Percentiles rank a stretch among this genome's conserved stretches.
Conservation (phyloP, 2,888 invertebrate genomes). For the Tipula vernalis region DNA sequence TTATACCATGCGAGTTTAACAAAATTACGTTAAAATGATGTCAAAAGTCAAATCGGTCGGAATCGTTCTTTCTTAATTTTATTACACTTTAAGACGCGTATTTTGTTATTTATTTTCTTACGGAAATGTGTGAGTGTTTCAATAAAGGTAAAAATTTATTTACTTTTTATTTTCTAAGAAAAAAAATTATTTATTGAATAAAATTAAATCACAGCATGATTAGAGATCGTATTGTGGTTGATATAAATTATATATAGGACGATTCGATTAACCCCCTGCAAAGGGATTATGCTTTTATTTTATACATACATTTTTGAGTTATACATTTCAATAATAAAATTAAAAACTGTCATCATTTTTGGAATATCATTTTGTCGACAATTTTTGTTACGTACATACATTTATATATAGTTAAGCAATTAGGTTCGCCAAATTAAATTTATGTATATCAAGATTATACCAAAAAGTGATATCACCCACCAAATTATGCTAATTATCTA, state of each 20-base stretch:
- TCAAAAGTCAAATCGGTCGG: not conserved
- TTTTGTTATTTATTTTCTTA: not conserved
- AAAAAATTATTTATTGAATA: not conserved
- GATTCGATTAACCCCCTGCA: not conserved
- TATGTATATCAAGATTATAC: not conserved
- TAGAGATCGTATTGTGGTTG: not conserved
- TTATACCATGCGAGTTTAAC: not conserved
- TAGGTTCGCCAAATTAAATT: not conserved
- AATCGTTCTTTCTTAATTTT: not conserved
- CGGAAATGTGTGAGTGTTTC: not conserved
- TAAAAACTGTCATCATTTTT: not conserved
- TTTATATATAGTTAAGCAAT: not conserved
- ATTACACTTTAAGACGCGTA: not conserved
- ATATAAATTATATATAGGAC: not conserved
- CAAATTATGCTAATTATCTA: not conserved
- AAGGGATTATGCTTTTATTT: not conserved
- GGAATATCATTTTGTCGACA: not conserved
- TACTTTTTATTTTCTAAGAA: not conserved
- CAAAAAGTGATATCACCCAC: not conserved
- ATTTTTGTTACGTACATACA: no score
- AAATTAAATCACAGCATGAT: conserved; percentile 10
- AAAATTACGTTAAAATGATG: not conserved
- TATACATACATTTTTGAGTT: not conserved
- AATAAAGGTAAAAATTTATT: not conserved
- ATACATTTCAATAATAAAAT: not conserved